These are phyloP conservation scores for Crax fasciolata DNA, from an alignment of 2,797 vertebrate genomes.

Conservation along the genomic window DNA sequence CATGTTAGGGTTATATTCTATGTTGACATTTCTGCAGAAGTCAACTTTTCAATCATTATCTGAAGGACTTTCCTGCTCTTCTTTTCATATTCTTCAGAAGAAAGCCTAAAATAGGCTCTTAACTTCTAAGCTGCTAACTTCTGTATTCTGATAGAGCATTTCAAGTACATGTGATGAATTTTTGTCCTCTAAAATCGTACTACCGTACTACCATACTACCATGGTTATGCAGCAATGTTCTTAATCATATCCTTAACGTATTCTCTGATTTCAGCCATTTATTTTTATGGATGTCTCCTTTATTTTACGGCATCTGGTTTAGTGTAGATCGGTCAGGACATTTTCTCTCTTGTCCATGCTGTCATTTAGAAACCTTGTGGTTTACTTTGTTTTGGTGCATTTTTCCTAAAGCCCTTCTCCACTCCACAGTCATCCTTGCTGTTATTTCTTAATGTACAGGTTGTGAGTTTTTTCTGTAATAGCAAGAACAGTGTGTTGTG, in stretches of 20 bases:
- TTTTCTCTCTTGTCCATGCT: not conserved
- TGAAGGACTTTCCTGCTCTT: not conserved
- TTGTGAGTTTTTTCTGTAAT: not conserved
- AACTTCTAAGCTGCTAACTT: not conserved
- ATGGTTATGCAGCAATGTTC: not conserved
- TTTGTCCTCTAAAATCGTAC: not conserved
- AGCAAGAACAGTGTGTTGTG: fast-evolving
- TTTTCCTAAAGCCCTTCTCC: not conserved
- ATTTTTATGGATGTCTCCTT: not conserved
- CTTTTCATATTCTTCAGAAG: not conserved
- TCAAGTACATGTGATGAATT: not conserved
- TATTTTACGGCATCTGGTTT: not conserved
- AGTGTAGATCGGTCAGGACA: not conserved
- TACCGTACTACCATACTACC: not conserved
- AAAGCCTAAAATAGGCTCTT: not conserved
- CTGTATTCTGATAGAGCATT: not conserved
- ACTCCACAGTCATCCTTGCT: not conserved
- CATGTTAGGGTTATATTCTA: not conserved
- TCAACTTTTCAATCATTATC: not conserved
- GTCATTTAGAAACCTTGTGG: not conserved
- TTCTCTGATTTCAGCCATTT: not conserved
- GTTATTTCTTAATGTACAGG: not conserved
- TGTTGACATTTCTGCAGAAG: not conserved
- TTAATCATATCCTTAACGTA: not conserved
- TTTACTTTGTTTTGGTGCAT: not conserved